Evolutionary conservation across 2,888 invertebrate species (phyloP), one percentile per base, ranked within the genome.

Genomic region (Phortica okadai): DNA sequence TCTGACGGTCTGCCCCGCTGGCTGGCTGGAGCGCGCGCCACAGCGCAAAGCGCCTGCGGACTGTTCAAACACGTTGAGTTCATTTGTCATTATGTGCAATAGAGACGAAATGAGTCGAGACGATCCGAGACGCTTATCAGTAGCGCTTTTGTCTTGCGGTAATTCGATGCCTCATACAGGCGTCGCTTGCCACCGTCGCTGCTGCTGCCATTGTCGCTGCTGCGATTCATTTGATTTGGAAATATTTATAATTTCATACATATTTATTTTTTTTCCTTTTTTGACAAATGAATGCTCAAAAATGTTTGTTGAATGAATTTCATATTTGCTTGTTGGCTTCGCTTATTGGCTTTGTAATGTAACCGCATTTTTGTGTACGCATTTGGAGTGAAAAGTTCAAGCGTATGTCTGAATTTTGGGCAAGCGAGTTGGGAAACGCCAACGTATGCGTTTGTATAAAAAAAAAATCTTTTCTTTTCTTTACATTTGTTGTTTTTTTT

Each of bases 171-270:
- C 50, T 50, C 50, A 50, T 50, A 0, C 45, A 21, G 45, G 45
- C 45, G 45, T 45, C 58, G 58, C 0, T 58, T 6, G 59, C 16
- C 7, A 59, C 33, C 33, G 74, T 41, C 6, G 54, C 33, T 21
- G 21, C 21, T 21, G 21, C 21, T 21, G 21, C 21, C 21, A 21
- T 21, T 21, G 21, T 21, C 21, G 21, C 21, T 21, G 21, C 21
- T 21, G 21, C 21, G 21, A 21, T 1, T 14, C 76, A 25, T 62
- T 6, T 25, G 66, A 78, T 80, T 74, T 79, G 75, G 70, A 78
- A 79, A 82, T 64, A 64, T 50, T 50, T 11, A 11, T 77, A 77
- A 77, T 78, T 79, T 78, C 76, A 76, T 83, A 77, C 77, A 84
- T 56, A 72, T 56, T 50, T 56, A 44, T 42, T 7, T 16, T n/a